Percentiles rank a stretch among this genome's conserved stretches.
Conservation (phyloP, 2,888 invertebrate genomes). For the Acrobasis consociella region DNA sequence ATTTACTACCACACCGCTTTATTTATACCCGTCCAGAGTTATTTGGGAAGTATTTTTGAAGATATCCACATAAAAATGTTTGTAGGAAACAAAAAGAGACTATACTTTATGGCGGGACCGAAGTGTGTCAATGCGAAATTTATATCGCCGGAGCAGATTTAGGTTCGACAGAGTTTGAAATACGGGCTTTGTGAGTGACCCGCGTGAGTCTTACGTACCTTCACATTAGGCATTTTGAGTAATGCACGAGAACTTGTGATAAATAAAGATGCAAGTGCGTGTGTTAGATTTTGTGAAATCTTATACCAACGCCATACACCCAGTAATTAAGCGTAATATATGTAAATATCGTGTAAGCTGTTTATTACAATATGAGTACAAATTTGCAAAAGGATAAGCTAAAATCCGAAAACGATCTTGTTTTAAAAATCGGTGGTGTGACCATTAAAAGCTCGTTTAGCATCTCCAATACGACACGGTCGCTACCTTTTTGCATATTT, state of each 20-base stretch:
- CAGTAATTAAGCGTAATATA: no score
- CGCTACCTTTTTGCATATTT: slow-evolving; percentile 42
- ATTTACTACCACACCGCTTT: slow-evolving; percentile 78
- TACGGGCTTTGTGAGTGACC: slow-evolving; percentile 64
- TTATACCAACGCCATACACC: no score
- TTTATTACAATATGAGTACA: slow-evolving; percentile 42
- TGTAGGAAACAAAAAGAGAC: slow-evolving; percentile 75
- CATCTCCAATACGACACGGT: slow-evolving; percentile 40
- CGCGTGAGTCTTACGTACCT: slow-evolving; percentile 42
- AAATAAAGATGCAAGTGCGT: no score
- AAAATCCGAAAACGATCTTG: slow-evolving; percentile 34
- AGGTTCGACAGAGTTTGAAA: slow-evolving; percentile 62
- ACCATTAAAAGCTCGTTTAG: slow-evolving; percentile 41
- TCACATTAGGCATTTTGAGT: no score
- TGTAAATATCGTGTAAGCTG: slow-evolving; percentile 27
- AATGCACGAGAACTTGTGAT: no score
- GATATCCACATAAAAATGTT: slow-evolving; percentile 76
- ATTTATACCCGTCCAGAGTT: slow-evolving; percentile 75
- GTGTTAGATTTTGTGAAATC: no score
- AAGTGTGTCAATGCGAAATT: slow-evolving; percentile 79
- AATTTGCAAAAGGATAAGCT: slow-evolving; percentile 34
- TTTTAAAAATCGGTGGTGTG: slow-evolving; percentile 34
- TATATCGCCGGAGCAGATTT: slow-evolving; percentile 73
- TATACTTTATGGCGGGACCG: slow-evolving; percentile 71
- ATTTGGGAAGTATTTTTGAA: slow-evolving; percentile 80